Evolutionary conservation across 2,113 vertebrate genomes (phyloP).

Genomic region (Corythaixoides concolor): DNA sequence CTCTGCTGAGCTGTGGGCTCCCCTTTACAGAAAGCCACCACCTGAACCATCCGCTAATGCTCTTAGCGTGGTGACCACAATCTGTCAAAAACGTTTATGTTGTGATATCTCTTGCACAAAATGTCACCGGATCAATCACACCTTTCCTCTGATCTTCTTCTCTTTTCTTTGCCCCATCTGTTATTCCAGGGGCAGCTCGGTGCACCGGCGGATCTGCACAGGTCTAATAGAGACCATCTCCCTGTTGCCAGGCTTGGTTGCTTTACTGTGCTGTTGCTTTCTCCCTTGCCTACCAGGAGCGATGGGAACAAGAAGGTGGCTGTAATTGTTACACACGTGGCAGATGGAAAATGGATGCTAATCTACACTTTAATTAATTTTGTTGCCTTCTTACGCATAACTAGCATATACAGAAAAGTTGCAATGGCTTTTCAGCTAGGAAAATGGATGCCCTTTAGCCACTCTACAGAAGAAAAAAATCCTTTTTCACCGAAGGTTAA

Average conservation of each 20-base stretch:
- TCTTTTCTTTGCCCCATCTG: accelerated
- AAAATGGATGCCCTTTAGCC: not conserved
- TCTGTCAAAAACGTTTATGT: accelerated
- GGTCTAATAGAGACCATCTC: not conserved
- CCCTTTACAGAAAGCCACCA: not conserved
- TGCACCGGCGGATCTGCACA: accelerated
- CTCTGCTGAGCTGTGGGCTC: not conserved
- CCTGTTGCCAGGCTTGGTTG: too few species aligned
- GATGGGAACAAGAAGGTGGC: accelerated
- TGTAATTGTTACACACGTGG: not conserved
- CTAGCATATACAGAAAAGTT: not conserved
- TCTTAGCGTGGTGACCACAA: not conserved
- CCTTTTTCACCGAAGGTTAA: not conserved
- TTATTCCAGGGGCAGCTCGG: not conserved
- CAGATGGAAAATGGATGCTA: not conserved
- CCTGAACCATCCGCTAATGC: accelerated
- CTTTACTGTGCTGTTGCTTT: not conserved
- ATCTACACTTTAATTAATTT: not conserved
- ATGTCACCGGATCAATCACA: accelerated
- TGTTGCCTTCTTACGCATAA: not conserved
- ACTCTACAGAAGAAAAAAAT: not conserved
- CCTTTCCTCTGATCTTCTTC: not conserved
- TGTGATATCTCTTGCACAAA: not conserved
- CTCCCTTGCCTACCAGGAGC: not conserved
- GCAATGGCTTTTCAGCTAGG: not conserved